Evolutionary conservation across 2,888 invertebrate species (phyloP).

Genomic region (Tetropium fuscum): DNA sequence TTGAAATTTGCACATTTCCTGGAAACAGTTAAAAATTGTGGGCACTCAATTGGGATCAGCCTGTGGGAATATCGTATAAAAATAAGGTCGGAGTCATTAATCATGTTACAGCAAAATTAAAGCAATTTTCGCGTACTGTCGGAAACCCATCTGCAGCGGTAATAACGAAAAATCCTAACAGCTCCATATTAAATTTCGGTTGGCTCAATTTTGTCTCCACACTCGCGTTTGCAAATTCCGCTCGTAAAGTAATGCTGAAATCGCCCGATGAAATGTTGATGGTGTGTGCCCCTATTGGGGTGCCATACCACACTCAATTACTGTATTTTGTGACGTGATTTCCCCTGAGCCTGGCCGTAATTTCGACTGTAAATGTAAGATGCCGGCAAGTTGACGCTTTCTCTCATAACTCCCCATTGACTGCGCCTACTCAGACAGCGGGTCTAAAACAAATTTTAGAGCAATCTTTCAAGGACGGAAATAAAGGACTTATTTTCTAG

Average conservation of each 20-base stretch:
- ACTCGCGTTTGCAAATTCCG: slow-evolving; percentile 28
- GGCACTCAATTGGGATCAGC: no score
- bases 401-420: background rate
- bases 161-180: background rate
- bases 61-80: no score
- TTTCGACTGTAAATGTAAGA: slow-evolving; percentile 38
- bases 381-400: slow-evolving; percentile 26
- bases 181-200: slow-evolving; percentile 14
- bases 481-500: no score
- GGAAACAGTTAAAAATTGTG: no score
- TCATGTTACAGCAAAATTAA: no score
- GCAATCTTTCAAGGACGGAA: slow-evolving; percentile 3
- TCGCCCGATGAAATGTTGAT: slow-evolving; percentile 48
- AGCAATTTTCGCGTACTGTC: no score
- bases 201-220: background rate
- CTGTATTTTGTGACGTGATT: slow-evolving; percentile 56
- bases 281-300: slow-evolving; percentile 37
- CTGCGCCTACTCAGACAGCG: background rate
- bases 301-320: slow-evolving; percentile 48
- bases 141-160: no score
- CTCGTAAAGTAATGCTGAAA: slow-evolving; percentile 34
- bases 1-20: no score
- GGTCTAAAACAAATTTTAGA: background rate
- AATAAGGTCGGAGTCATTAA: no score
- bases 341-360: slow-evolving; percentile 48